phyloP scores from a whole-genome alignment of 2,113 vertebrate genomes.

The sheep (Ovis aries) region DNA sequence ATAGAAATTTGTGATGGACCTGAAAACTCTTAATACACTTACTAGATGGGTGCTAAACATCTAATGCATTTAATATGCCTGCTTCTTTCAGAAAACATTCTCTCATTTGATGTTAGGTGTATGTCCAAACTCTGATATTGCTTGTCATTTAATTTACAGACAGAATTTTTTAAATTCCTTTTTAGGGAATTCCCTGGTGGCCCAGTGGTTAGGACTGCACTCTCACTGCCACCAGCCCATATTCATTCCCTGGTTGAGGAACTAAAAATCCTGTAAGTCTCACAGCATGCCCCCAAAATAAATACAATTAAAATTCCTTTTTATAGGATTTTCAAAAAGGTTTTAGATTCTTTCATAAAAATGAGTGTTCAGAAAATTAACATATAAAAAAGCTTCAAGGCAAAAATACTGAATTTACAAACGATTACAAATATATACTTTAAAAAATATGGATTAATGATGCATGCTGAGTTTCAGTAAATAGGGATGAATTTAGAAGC shows the following conservation, averaged over 20 bases:
- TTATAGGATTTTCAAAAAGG: background rate
- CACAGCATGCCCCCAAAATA: background rate
- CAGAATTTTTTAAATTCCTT: background rate
- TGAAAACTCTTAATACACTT: background rate
- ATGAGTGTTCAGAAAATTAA: background rate
- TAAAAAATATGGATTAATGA: background rate
- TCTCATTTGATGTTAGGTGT: background rate
- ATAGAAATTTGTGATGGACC: background rate
- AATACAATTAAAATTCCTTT: background rate
- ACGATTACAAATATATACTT: background rate
- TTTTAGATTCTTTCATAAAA: background rate
- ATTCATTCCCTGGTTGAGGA: background rate
- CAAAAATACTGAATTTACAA: background rate
- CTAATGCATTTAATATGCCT: background rate
- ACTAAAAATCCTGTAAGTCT: background rate
- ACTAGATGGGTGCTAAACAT: background rate
- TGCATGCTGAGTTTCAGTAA: background rate
- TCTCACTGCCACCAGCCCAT: background rate
- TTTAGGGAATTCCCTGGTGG: background rate
- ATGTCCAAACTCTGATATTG: background rate
- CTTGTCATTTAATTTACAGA: background rate
- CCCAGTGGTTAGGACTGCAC: background rate
- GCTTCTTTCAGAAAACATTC: background rate
- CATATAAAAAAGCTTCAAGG: background rate
- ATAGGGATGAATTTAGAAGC: background rate